Evolutionary conservation across 2,888 invertebrate genomes (phyloP).

Genomic region (Cheilosia vulpina): DNA sequence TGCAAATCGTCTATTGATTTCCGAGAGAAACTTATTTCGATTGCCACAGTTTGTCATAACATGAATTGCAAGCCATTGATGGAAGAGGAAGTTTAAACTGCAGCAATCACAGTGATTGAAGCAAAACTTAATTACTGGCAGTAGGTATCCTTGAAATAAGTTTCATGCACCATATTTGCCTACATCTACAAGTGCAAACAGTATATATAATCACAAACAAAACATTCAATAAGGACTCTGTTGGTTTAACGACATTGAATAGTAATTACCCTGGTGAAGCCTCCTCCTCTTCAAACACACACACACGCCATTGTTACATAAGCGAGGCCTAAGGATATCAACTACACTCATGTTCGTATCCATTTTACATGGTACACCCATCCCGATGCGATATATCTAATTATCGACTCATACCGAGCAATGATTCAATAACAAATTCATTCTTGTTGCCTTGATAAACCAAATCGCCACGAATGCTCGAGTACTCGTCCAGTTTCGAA

Average conservation of each 20-base stretch:
- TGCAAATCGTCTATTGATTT: conserved; percentile 1
- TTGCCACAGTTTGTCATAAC: neutral
- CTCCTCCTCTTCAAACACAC: neutral
- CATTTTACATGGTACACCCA: neutral
- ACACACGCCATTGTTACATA: conserved; percentile 13
- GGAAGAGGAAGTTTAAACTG: no score
- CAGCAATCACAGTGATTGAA: no score
- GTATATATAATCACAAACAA: neutral
- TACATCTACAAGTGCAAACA: neutral
- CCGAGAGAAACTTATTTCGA: conserved; percentile 17
- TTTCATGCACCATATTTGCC: conserved; percentile 6
- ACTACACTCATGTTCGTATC: neutral
- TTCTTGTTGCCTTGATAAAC: conserved; percentile 33
- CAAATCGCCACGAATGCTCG: conserved; percentile 10
- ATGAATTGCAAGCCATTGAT: no score
- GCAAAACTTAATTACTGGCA: no score
- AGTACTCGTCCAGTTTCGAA: neutral
- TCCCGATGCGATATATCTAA: conserved; percentile 19
- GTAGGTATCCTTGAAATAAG: neutral
- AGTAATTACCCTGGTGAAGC: conserved; percentile 18
- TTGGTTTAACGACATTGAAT: conserved; percentile 15
- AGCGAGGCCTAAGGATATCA: neutral
- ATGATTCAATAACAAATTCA: conserved; percentile 60
- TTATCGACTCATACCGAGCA: conserved; percentile 30
- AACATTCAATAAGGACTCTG: neutral